phyloP scores from a whole-genome alignment of 2,797 vertebrate species.

The Pseudochromis fuscus region DNA sequence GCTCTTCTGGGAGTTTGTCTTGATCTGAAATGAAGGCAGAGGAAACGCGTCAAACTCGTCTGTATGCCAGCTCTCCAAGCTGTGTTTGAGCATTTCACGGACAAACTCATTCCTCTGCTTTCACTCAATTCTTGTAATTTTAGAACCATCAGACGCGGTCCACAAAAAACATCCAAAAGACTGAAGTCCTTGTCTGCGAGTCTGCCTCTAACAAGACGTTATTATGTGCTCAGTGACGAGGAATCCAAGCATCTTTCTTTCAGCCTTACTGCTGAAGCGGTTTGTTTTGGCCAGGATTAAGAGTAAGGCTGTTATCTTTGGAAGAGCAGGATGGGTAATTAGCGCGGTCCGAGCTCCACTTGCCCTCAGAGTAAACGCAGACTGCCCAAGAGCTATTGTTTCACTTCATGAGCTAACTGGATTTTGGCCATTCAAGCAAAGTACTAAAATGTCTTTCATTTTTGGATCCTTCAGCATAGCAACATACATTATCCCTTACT shows the following conservation, averaged over 20 bases:
- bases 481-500: slow-evolving; percentile 10
- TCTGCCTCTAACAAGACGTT: slow-evolving; percentile 22
- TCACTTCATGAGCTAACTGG: slow-evolving; percentile 35
- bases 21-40: slow-evolving; percentile 16
- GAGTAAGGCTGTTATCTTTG: slow-evolving; percentile 71
- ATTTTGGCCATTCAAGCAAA: slow-evolving; percentile 32
- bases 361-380: slow-evolving; percentile 56
- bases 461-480: slow-evolving; percentile 26
- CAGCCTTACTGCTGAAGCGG: slow-evolving; percentile 35
- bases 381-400: slow-evolving; percentile 51
- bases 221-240: slow-evolving; percentile 38
- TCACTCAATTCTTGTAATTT: slow-evolving; percentile 34
- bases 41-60: slow-evolving; percentile 7
- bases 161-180: slow-evolving; percentile 14
- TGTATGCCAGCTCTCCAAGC: not conserved
- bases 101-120: slow-evolving; percentile 30
- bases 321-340: slow-evolving; percentile 69
- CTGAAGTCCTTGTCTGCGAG: not conserved
- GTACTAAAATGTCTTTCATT: slow-evolving; percentile 34
- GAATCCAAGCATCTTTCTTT: slow-evolving; percentile 49
- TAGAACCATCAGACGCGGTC: slow-evolving; percentile 13
- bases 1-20: not conserved
- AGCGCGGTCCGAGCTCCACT: slow-evolving; percentile 45
- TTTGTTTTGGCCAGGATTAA: slow-evolving; percentile 69
- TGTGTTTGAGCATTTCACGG: slow-evolving; percentile 41